phyloP scores from a whole-genome alignment of 1,140 invertebrate species.

The Rhopalosiphum maidis region DNA sequence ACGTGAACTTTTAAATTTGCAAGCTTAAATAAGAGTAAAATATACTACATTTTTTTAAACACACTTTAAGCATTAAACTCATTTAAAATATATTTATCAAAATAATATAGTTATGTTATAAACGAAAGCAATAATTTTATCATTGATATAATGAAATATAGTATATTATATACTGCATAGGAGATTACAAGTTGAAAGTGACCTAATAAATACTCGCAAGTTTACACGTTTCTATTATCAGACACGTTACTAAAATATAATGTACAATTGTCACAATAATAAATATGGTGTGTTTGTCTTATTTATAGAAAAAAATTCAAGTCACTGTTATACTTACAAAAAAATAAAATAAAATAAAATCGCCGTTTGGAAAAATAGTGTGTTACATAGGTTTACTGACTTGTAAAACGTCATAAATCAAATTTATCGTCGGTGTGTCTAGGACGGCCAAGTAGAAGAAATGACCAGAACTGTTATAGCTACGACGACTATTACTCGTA shows the following conservation, averaged over 20 bases:
- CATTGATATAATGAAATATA: too few species aligned
- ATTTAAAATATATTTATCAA: not conserved
- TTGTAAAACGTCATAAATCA: not conserved
- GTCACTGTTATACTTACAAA: not conserved
- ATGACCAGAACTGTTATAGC: not conserved
- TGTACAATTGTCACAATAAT: not conserved
- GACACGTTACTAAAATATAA: not conserved
- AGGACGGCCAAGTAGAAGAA: not conserved
- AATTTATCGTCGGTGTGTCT: not conserved
- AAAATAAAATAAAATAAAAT: not conserved
- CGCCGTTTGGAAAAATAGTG: not conserved
- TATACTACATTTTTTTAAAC: too few species aligned
- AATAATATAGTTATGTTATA: not conserved
- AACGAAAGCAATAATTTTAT: not conserved
- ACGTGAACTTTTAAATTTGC: not conserved
- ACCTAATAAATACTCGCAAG: too few species aligned
- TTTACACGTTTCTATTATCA: not conserved
- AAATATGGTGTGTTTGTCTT: not conserved
- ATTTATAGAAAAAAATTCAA: not conserved
- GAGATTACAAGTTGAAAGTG: too few species aligned
- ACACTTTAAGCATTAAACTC: not conserved
- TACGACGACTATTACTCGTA: not conserved
- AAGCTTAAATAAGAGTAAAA: not conserved
- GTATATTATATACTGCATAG: too few species aligned
- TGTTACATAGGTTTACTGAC: conserved; percentile 15